Conservation (phyloP, 2,113 vertebrate genomes). For the Acrocephalus arundinaceus region DNA sequence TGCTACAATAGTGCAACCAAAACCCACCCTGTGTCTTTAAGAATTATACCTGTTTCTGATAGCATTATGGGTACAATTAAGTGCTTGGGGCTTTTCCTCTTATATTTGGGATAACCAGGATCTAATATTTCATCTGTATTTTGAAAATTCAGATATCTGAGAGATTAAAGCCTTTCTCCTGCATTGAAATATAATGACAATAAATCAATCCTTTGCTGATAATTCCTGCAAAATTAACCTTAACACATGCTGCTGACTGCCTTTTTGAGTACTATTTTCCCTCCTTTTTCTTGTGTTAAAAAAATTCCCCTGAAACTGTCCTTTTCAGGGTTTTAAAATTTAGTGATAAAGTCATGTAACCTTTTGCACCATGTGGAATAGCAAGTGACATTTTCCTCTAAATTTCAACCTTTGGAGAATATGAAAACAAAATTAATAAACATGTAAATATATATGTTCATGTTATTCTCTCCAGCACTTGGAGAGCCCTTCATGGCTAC, state of each 20-base stretch:
- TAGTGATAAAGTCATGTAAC: neutral
- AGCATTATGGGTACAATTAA: neutral
- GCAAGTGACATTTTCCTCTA: neutral
- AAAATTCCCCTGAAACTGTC: neutral
- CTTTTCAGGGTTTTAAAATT: neutral
- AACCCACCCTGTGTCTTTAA: neutral
- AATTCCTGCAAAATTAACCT: neutral
- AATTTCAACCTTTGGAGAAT: neutral
- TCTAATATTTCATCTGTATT: neutral
- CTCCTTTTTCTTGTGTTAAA: neutral
- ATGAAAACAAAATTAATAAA: neutral
- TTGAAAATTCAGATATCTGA: neutral
- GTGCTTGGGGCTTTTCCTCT: neutral
- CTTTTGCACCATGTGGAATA: neutral
- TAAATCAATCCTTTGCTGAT: neutral
- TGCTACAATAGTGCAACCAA: neutral
- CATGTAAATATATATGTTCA: neutral
- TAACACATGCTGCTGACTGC: neutral
- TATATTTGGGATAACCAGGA: neutral
- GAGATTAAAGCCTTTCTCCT: neutral
- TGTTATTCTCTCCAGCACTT: neutral
- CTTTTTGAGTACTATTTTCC: neutral
- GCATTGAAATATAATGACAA: neutral
- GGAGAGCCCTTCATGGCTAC: neutral
- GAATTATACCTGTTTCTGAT: neutral